phyloP scores from a whole-genome alignment of 2,113 vertebrate species.

The Oreamnos americanus region DNA sequence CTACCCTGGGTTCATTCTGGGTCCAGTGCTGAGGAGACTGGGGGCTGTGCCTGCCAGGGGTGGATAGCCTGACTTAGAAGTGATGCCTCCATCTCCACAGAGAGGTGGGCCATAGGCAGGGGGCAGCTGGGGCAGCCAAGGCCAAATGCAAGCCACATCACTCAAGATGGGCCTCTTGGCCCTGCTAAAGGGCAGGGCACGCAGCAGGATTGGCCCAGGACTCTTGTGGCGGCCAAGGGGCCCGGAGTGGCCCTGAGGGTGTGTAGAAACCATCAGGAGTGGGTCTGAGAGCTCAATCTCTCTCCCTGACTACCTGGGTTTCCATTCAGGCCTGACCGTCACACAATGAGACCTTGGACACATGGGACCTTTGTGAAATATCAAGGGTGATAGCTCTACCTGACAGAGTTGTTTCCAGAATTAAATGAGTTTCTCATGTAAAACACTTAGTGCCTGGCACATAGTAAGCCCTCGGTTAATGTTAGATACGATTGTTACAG shows the following conservation, averaged over 20 bases:
- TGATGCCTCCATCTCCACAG: neutral
- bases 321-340: neutral
- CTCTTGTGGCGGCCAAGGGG: neutral
- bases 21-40: neutral
- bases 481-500: neutral
- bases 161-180: neutral
- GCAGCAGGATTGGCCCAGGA: neutral
- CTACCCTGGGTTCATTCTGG: neutral
- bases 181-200: neutral
- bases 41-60: neutral
- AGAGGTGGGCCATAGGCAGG: neutral
- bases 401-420: neutral
- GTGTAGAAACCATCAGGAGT: neutral
- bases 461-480: neutral
- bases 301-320: neutral
- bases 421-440: neutral
- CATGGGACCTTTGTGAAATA: neutral
- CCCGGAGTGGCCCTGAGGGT: neutral
- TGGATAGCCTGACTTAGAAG: neutral
- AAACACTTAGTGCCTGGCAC: constrained; percentile 1
- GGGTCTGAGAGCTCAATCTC: neutral
- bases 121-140: neutral
- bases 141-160: neutral
- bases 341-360: neutral
- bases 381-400: neutral